phyloP scores from a whole-genome alignment of 2,113 vertebrate species.

The Telmatochromis brachygnathus region DNA sequence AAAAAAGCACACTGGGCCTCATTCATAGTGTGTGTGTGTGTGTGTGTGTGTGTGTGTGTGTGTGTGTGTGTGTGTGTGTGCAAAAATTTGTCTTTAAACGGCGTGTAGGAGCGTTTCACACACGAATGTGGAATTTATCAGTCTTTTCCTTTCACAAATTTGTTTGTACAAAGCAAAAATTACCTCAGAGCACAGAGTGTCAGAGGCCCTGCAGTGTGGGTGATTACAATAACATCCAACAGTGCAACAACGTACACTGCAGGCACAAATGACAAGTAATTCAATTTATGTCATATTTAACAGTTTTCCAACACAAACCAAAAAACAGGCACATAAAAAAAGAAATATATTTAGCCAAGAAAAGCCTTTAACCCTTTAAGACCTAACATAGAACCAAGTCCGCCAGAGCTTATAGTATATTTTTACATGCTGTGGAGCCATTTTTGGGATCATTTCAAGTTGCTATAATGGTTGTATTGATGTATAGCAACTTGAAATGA shows the following conservation, averaged over 20 bases:
- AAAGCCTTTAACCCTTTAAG: neutral
- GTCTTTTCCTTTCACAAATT: neutral
- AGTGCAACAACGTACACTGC: neutral
- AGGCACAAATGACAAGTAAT: neutral
- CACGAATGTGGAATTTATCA: neutral
- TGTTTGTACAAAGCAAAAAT: neutral
- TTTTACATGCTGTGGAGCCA: too few species aligned
- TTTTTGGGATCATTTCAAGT: too few species aligned
- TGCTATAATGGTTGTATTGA: too few species aligned
- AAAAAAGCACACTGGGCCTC: neutral
- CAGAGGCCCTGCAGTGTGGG: neutral
- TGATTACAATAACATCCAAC: neutral
- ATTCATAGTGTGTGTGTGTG: neutral
- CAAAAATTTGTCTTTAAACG: neutral
- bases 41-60: too few species aligned
- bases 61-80: too few species aligned
- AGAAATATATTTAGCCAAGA: neutral
- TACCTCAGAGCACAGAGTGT: neutral
- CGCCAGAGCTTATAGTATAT: too few species aligned
- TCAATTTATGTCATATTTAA: neutral
- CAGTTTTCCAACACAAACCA: neutral
- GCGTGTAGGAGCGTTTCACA: neutral
- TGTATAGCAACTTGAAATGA: too few species aligned
- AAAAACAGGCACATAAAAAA: neutral
- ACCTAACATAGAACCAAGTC: too few species aligned